Base-by-base conservation (phyloP, 1,140 invertebrate species). In the Cheumatopsyche charites region DNA sequence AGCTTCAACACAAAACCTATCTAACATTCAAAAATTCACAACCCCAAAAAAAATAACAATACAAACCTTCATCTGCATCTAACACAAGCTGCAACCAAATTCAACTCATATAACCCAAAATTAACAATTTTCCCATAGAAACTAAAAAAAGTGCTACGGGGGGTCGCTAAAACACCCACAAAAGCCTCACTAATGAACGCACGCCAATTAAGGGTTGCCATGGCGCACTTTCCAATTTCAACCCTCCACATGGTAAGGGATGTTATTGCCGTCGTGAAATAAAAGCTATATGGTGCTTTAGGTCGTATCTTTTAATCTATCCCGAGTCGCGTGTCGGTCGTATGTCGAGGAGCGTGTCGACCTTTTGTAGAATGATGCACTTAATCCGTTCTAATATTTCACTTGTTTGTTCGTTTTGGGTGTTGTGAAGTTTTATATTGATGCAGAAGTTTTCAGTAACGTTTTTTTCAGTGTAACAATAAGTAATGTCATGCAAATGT, bases 281-380 rank as follows among this genome's bases (percentile, higher is more conserved):
- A 36, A 36, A 36, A 36, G 29, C 3, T 36, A 36, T 36, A 74
- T 74, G 68, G 73, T 62, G 26, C 15, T 58, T 25, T 58, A 29
- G 58, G 41, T 72, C 70, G 62, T 75, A 75, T 75, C 74, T 75
- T 75, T 75, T 75, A 78, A 77, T 78, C 76, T 66, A 74, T 26
- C 26, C 76, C 63, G 63, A 76, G 80, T 81, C 82, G 81, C 82
- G 79, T 82, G 79, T 80, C 80, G 81, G 82, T 81, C 75, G 49
- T 43, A 73, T 75, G 63, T 43, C 71, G 77, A 80, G n/a, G 82
- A 81, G 80, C 82, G 82, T 81, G 82, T 81, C 81, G 82, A 79
- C 73, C 76, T 72, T 65, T 69, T 72, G 74, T 77, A 81, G 36
- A 63, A 25, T 61, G 17, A 45, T 45, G 52, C 65, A 72, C 26